phyloP scores from a whole-genome alignment of 2,888 invertebrate genomes.

The Drosophila mimetica region DNA sequence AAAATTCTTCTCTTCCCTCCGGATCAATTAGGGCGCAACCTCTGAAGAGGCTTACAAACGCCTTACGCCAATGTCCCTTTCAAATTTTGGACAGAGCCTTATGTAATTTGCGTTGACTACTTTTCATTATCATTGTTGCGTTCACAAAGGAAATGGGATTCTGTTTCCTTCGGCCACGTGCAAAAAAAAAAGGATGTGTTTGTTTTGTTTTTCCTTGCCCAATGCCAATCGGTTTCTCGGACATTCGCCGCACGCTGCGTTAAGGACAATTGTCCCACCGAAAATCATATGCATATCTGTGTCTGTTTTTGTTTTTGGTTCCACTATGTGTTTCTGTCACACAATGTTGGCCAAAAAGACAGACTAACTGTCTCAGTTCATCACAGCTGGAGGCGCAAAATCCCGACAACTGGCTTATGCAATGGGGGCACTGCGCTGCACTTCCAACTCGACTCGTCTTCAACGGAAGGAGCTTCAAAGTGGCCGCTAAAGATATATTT shows the following conservation, averaged over 20 bases:
- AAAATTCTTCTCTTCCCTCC: too few species aligned
- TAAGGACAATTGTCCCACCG: conserved; percentile 59
- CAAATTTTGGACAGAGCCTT: conserved; percentile 44
- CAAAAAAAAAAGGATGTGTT: conserved; percentile 59
- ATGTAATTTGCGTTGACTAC: conserved; percentile 76
- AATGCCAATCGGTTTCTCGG: conserved; percentile 63
- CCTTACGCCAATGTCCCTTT: conserved; percentile 39
- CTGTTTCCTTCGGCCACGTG: conserved; percentile 58
- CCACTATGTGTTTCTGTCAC: conserved; percentile 21
- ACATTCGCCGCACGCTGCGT: conserved; percentile 73
- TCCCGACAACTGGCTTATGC: conserved; percentile 32
- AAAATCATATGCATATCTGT: conserved; percentile 70
- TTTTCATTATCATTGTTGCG: conserved; percentile 62
- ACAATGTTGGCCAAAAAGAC: conserved; percentile 7
- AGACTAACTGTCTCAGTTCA: conserved; percentile 13
- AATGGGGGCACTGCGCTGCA: conserved; percentile 2
- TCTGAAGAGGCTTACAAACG: conserved; percentile 78
- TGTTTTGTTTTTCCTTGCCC: conserved; percentile 39
- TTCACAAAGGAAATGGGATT: neutral
- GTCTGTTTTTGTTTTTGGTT: too few species aligned
- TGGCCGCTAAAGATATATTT: conserved; percentile 22
- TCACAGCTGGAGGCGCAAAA: conserved; percentile 33
- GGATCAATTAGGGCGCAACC: conserved; percentile 73
- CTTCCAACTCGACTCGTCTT: neutral
- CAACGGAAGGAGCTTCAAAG: conserved; percentile 42